phyloP scores from a whole-genome alignment of 2,888 invertebrate species.

The Drosophila austrosaltans region DNA sequence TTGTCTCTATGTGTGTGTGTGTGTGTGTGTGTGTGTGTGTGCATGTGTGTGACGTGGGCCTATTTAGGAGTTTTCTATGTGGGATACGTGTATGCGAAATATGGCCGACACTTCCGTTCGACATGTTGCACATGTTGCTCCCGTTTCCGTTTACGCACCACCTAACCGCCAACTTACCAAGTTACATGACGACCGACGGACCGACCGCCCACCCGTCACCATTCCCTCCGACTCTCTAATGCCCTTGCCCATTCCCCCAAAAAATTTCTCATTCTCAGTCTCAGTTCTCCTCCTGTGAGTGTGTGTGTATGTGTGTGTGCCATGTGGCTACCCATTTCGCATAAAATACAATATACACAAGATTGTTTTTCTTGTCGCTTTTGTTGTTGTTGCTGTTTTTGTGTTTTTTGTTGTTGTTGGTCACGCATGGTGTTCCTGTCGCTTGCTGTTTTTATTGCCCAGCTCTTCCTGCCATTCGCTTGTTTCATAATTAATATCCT shows the following conservation, averaged over 20 bases:
- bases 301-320: not conserved
- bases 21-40: slow-evolving; percentile 34
- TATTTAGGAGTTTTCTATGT: slow-evolving; percentile 56
- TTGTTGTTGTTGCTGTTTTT: slow-evolving; percentile 52
- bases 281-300: not conserved
- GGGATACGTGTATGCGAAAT: slow-evolving; percentile 57
- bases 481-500: slow-evolving; percentile 79
- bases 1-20: slow-evolving; percentile 43
- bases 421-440: slow-evolving; percentile 76
- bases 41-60: slow-evolving; percentile 60
- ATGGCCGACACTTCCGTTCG: slow-evolving; percentile 79
- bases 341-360: slow-evolving; percentile 68
- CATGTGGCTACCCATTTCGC: slow-evolving; percentile 29
- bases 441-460: slow-evolving; percentile 78
- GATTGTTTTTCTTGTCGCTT: slow-evolving; percentile 31
- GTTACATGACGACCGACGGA: slow-evolving; percentile 13
- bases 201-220: not conserved
- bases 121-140: slow-evolving; percentile 80
- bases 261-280: not conserved
- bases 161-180: slow-evolving; percentile 33
- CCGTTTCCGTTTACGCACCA: slow-evolving; percentile 63
- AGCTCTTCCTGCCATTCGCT: slow-evolving; percentile 71
- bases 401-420: slow-evolving; percentile 66
- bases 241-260: not conserved
- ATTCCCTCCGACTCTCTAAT: too few species aligned